Conservation (phyloP, 2,797 vertebrate species). For the Strix occidentalis region DNA sequence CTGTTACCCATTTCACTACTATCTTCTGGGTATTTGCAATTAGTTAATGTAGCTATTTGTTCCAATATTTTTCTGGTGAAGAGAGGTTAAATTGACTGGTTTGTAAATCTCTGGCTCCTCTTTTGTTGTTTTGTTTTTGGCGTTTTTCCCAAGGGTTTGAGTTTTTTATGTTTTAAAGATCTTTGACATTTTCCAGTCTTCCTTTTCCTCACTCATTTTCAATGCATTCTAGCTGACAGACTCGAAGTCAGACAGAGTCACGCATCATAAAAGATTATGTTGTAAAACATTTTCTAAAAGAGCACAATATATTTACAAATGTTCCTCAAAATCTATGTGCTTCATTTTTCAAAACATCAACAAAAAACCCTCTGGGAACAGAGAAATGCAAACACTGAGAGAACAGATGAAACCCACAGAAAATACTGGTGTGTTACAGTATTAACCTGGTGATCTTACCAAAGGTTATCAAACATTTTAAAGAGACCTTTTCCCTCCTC, state of each 20-base stretch:
- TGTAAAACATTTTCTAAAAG: background rate
- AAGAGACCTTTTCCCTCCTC: background rate
- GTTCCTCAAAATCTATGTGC: background rate
- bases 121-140: background rate
- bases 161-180: background rate
- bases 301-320: background rate
- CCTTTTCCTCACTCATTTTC: background rate
- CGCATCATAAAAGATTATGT: background rate
- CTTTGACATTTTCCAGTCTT: background rate
- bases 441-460: background rate
- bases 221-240: background rate
- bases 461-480: background rate
- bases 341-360: conserved; percentile 26
- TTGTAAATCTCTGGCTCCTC: background rate
- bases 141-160: background rate
- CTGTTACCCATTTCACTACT: background rate
- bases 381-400: background rate
- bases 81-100: background rate
- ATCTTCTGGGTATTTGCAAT: background rate
- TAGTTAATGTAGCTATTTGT: background rate
- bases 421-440: background rate
- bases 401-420: background rate
- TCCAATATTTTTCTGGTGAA: background rate
- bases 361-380: background rate
- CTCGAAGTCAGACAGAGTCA: background rate